Evolutionary conservation across 2,888 invertebrate species (phyloP).

Genomic region (Gibbula magus): DNA sequence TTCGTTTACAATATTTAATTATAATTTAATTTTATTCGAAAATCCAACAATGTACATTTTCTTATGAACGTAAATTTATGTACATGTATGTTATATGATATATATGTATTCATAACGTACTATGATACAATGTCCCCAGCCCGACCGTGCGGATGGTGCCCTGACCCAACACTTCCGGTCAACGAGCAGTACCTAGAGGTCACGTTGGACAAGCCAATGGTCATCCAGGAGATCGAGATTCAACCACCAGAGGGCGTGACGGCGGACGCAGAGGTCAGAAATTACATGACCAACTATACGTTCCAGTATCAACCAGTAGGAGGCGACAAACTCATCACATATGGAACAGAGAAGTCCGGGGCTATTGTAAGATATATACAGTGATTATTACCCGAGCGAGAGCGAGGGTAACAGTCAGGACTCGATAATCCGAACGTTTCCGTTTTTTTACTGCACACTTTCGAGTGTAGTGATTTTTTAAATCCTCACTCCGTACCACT

Average conservation of each 20-base stretch:
- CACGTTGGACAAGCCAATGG: neutral
- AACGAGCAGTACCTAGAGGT: neutral
- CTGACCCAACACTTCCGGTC: neutral
- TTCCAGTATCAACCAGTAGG: neutral
- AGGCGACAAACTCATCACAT: neutral
- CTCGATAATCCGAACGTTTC: too few species aligned
- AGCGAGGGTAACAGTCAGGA: too few species aligned
- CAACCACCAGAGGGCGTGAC: neutral
- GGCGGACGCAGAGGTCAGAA: neutral
- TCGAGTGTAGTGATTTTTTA: too few species aligned
- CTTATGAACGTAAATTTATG: too few species aligned
- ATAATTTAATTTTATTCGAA: too few species aligned
- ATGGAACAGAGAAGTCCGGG: neutral
- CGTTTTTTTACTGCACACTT: too few species aligned
- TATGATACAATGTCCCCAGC: neutral
- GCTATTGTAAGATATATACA: neutral
- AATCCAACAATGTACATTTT: too few species aligned
- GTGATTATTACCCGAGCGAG: neutral
- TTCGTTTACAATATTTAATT: too few species aligned
- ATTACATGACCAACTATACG: neutral
- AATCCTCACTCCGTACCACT: too few species aligned
- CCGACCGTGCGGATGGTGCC: neutral
- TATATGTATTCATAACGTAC: too few species aligned
- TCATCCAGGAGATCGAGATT: neutral
- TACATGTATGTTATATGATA: too few species aligned